Conservation (phyloP, 2,888 invertebrate genomes). For the Clivina fossor region DNA sequence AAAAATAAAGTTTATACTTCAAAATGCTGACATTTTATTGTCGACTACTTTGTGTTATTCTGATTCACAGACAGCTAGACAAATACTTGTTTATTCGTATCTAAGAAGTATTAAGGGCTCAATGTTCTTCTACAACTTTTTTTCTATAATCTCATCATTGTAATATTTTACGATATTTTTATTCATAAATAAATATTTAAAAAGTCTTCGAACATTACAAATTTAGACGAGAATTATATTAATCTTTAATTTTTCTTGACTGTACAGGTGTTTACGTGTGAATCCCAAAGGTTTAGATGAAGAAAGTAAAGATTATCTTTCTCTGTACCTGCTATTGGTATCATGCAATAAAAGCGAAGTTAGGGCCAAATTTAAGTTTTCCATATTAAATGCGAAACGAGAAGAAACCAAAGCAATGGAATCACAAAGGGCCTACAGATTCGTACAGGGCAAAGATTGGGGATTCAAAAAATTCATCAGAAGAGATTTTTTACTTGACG, state of each 20-base stretch:
- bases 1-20: no score
- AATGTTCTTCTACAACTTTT: no score
- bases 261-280: conserved; percentile 88
- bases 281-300: conserved; percentile 99
- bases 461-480: conserved; percentile 99
- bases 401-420: conserved; percentile 99
- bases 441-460: conserved; percentile 99
- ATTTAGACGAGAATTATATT: no score
- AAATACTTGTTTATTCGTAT: no score
- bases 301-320: conserved; percentile 99
- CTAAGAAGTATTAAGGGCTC: no score
- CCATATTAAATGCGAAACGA: conserved; percentile 98
- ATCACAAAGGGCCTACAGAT: conserved; percentile 93
- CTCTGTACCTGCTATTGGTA: conserved; percentile 96
- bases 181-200: no score
- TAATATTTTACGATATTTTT: no score
- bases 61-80: no score
- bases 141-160: no score
- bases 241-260: conserved; percentile 5
- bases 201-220: no score
- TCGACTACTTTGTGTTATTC: no score
- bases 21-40: no score
- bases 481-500: conserved; percentile 97
- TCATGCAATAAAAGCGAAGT: conserved; percentile 99
- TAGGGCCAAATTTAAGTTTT: conserved; percentile 99